Evolutionary conservation across 2,797 vertebrate species (phyloP).

Genomic region (Anas flavirostris): DNA sequence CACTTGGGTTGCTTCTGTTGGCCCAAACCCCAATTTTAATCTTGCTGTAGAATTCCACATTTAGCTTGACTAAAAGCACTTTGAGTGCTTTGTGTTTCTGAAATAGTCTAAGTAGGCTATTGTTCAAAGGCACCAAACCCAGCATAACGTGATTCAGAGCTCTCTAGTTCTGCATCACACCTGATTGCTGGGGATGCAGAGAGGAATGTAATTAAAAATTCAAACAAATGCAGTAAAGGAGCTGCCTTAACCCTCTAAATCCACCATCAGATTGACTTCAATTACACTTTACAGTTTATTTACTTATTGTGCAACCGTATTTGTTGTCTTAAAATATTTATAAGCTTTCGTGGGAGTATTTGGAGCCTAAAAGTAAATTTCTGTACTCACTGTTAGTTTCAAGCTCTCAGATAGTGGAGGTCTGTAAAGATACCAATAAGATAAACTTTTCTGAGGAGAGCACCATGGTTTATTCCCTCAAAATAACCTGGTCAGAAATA

Average conservation of each 20-base stretch:
- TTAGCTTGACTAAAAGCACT: neutral
- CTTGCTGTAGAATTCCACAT: neutral
- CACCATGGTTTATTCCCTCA: neutral
- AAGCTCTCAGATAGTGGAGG: neutral
- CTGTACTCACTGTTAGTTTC: neutral
- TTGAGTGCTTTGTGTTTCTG: neutral
- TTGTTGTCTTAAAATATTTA: neutral
- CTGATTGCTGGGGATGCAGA: neutral
- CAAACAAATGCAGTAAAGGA: neutral
- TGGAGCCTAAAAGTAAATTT: neutral
- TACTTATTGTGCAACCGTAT: neutral
- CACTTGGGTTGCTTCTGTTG: neutral
- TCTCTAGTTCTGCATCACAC: neutral
- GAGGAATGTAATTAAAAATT: neutral
- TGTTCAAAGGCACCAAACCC: neutral
- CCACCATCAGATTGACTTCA: neutral
- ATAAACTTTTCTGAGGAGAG: neutral
- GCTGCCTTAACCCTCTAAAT: constrained; percentile 1
- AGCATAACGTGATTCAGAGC: neutral
- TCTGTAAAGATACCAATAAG: neutral
- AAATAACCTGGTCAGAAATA: neutral
- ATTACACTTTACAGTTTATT: neutral
- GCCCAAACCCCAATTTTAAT: neutral
- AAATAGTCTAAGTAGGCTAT: neutral
- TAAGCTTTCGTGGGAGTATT: neutral